phyloP scores from a whole-genome alignment of 2,797 vertebrate genomes.

The Muscicapa comitata region DNA sequence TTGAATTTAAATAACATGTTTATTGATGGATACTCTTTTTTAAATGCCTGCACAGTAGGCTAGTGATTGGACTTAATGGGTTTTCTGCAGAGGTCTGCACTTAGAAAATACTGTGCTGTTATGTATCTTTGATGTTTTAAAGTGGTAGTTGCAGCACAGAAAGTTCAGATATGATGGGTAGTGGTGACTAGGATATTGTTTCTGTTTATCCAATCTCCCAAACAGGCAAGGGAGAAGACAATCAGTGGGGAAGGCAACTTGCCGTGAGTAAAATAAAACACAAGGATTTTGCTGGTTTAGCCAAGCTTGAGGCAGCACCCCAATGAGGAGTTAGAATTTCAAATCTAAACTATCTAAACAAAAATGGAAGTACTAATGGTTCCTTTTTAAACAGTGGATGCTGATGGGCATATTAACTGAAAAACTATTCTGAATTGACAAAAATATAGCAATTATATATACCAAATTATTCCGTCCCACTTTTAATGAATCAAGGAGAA shows the following conservation, averaged over 20 bases:
- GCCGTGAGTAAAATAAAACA: neutral
- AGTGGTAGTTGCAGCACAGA: neutral
- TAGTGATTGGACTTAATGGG: neutral
- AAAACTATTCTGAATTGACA: neutral
- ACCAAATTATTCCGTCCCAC: neutral
- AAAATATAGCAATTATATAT: no score
- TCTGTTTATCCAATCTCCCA: neutral
- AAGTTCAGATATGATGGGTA: neutral
- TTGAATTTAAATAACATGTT: conserved; percentile 47
- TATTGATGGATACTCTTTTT: neutral
- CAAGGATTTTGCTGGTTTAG: neutral
- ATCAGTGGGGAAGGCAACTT: neutral
- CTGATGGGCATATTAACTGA: neutral
- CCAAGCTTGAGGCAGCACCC: neutral
- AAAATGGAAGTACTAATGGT: rapidly evolving
- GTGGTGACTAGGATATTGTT: neutral
- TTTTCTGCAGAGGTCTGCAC: neutral
- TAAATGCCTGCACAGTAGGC: neutral
- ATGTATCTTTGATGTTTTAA: neutral
- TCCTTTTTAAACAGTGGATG: neutral
- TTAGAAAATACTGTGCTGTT: neutral
- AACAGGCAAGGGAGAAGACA: neutral
- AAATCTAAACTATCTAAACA: neutral
- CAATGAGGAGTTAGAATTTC: neutral
- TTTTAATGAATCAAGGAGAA: neutral